Base-by-base conservation (phyloP, 2,113 vertebrate genomes). In the Mungos mungo region DNA sequence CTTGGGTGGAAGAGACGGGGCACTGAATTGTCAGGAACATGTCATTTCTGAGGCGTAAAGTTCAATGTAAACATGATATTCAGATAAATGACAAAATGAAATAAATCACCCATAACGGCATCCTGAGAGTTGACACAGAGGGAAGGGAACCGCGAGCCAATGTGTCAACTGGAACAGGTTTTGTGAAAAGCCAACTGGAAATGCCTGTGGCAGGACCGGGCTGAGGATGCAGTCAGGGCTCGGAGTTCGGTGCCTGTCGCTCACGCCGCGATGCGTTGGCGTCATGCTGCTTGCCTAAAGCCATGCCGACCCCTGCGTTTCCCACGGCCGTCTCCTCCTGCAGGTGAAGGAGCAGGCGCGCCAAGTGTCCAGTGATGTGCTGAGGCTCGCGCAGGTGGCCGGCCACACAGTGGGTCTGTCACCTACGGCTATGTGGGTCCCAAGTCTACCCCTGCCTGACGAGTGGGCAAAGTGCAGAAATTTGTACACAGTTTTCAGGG, bases 141-240 rank as follows among this genome's bases (percentile, higher is more conserved):
- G 1, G 5, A 33, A 41, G 29, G 18, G 16, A 45, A 27, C 63
- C 4, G 0, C 54, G 52, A 68, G 6, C 0, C 0, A 31, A 29
- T 38, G 19, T 93, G 52, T 63, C 31, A 69, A 10, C 29, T 3
- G 50, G 66, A 19, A 29, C 65, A 88, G 65, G 54, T 71, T 45
- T 69, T 76, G 41, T 38, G 38, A 68, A 74, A 52, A 88, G 45
- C 19, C 35, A 31, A 1, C 25, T 57, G 66, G 63, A 89, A 68
- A n/a, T 47, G 5, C 68, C 82, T 69, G 15, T 14, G n/a, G 23
- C 15, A 19, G 50, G 5, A 41, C 18, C 0, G 27, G 74, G 65
- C 23, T 45, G 16, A 54, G 65, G 14, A 3, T 38, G 23, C 12
- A 31, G 27, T 54, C 21, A 2, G 10, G 27, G 27, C 60, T n/a